These are phyloP conservation scores for Numenius arquata DNA, from an alignment of 2,113 vertebrate genomes.

Conservation along the genomic window DNA sequence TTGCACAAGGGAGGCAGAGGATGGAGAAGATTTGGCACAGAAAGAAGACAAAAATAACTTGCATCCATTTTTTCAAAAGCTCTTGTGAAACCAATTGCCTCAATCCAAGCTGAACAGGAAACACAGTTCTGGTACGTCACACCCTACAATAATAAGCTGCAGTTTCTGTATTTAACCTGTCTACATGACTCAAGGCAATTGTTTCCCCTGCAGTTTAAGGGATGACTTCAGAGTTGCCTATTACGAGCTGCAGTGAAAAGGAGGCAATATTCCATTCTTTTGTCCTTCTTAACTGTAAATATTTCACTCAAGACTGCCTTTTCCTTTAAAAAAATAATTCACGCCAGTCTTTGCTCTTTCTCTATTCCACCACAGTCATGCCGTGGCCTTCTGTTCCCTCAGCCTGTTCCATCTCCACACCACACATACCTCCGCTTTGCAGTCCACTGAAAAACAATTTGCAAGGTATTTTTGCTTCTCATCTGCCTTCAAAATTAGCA, in stretches of 20 bases:
- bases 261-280: background rate
- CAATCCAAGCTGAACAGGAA: slow-evolving; percentile 33
- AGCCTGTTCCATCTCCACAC: background rate
- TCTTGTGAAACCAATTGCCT: background rate
- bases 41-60: slow-evolving; percentile 18
- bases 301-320: background rate
- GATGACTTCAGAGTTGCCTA: background rate
- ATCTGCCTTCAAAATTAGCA: background rate
- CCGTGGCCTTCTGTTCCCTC: background rate
- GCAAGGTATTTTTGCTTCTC: background rate
- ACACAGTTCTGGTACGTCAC: background rate
- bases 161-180: slow-evolving; percentile 32
- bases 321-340: background rate
- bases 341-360: background rate
- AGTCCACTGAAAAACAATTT: background rate
- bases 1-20: background rate
- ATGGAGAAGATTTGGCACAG: background rate
- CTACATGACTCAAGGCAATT: background rate
- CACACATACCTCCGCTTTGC: background rate
- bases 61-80: background rate
- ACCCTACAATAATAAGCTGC: background rate
- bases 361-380: background rate
- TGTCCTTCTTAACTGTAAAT: background rate
- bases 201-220: background rate
- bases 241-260: background rate